Evolutionary conservation across 2,888 invertebrate species (phyloP), one percentile per base, ranked within the genome.

Genomic region (Chloroclystis v-ata): DNA sequence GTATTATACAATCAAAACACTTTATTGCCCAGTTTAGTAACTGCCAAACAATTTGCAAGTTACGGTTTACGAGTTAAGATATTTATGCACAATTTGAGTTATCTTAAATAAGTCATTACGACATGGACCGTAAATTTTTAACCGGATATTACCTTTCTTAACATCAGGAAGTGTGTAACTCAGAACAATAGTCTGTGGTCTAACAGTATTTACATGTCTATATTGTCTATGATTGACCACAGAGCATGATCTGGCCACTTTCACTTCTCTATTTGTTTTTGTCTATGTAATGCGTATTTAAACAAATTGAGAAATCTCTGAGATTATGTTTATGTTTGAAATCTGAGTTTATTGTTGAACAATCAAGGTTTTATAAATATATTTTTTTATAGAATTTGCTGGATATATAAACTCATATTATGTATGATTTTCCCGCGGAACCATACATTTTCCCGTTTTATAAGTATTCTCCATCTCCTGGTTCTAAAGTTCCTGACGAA

Each of bases 181-280:
- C 32, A 1, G 29, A 25, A 46, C 43, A 43, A 38, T 43, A 28
- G 14, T 14, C 1, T 28, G 9, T 30, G 37, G 37, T 52, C 50
- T 49, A 50, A 54, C 39, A 20, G 28, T 50, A 55, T 64, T 55
- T 33, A 44, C 56, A 55, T 50, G n/a, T 42, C 49, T 52, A 38
- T 37, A 28, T n/a, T 20, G 20, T 20, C 20, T 20, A 20, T 20
- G 20, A 59, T 39, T 45, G 51, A 54, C 44, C 52, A 42, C 47
- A 47, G 9, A 43, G 49, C 33, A 63, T 59, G 59, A 61, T 59
- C 54, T 51, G 59, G 54, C 59, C 61, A 69, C 76, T 77, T 77
- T 77, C 76, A 73, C 76, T 69, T 56, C 42, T 47, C 57, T 62
- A 58, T 71, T 63, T 68, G 64, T 69, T 64, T 63, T 61, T 52